Percentiles rank a stretch among this genome's conserved stretches.
phyloP scores from a whole-genome alignment of 2,888 invertebrate genomes.

The Mimachlamys varia region DNA sequence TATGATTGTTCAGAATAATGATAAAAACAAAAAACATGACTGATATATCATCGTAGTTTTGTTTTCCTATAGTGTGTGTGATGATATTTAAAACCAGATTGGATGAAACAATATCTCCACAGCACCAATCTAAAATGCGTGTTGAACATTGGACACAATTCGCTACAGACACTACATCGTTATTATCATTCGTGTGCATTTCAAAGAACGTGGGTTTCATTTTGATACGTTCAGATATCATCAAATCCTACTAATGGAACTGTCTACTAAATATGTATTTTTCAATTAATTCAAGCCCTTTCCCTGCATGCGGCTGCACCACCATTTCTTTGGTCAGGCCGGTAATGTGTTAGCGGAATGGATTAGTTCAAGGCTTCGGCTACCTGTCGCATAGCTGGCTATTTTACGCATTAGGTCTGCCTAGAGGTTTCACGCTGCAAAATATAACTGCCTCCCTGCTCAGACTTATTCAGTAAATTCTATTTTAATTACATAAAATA shows the following conservation, averaged over 20 bases:
- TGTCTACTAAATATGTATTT: conserved; percentile 34
- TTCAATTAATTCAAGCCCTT: not conserved
- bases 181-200: not conserved
- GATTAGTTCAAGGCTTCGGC: not conserved
- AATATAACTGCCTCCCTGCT: too few species aligned
- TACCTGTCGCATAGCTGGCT: not conserved
- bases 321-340: not conserved
- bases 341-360: not conserved
- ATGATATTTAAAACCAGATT: not conserved
- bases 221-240: not conserved
- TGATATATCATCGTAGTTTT: too few species aligned
- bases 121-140: not conserved
- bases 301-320: not conserved
- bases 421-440: too few species aligned
- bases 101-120: not conserved
- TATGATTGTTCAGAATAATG: too few species aligned
- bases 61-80: not conserved
- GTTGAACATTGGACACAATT: not conserved
- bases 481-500: too few species aligned
- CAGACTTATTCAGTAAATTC: too few species aligned
- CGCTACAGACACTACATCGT: not conserved
- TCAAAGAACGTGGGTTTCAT: not conserved
- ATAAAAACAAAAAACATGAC: too few species aligned
- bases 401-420: not conserved
- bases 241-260: not conserved